A percentile compares a stretch with the other conserved stretches of the same genome.
phyloP scores from a whole-genome alignment of 2,888 invertebrate species.

The Calameuta pallipes region DNA sequence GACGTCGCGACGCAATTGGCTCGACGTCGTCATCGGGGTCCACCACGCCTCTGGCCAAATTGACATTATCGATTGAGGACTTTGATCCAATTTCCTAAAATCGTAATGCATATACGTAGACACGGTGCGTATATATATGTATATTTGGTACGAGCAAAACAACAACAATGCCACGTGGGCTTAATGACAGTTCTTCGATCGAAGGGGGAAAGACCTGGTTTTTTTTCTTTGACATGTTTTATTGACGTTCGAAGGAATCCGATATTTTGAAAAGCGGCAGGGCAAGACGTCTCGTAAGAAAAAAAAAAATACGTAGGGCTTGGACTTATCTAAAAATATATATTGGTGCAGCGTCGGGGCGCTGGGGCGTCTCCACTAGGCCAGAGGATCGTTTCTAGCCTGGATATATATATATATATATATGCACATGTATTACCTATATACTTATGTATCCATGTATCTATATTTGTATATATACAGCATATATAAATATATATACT shows the following conservation, averaged over 20 bases:
- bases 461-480: background rate
- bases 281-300: background rate
- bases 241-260: background rate
- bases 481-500: conserved; percentile 28
- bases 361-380: conserved; percentile 10
- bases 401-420: conserved; percentile 10
- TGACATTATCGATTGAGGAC: background rate
- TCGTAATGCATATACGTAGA: background rate
- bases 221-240: background rate
- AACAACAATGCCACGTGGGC: background rate
- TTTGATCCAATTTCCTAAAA: background rate
- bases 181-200: background rate
- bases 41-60: conserved; percentile 23
- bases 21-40: conserved; percentile 26
- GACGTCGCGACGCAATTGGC: conserved; percentile 37
- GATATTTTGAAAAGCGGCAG: background rate
- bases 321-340: conserved; percentile 30
- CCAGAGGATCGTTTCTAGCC: conserved; percentile 5
- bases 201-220: background rate
- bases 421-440: conserved; percentile 12
- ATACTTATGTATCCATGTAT: conserved; percentile 16
- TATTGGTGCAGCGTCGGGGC: background rate
- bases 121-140: background rate
- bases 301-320: conserved; percentile 19
- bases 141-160: background rate